Evolutionary conservation across 2,888 invertebrate species (phyloP), one percentile per base, ranked within the genome.

Genomic region (Orgyia antiqua): DNA sequence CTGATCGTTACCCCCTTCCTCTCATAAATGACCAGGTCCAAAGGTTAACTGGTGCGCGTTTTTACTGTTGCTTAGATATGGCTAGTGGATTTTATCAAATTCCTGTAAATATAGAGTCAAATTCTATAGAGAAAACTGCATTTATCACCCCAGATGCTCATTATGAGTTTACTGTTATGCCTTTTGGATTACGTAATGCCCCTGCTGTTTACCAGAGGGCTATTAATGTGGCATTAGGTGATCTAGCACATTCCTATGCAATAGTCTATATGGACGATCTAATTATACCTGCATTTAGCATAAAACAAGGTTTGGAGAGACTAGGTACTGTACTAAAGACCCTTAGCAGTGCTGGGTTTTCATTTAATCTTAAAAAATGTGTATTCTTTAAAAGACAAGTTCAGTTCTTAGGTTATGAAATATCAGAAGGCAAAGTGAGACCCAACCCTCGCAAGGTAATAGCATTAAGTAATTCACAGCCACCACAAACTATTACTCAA

Each of bases 281-380:
- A 6, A 18, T 27, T 3, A 17, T 27, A 3, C 13, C 9, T 3
- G 3, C 10, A 11, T 8, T 8, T 2, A 10, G n/a, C 10, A 6
- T 21, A 21, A 2, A 32, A 1, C 8, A 36, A 13, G 44, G 33
- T 2, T 6, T 29, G 3, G 26, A 31, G 3, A 10, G 34, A 1
- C 7, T 38, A 10, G 13, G 21, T 1, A 4, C 1, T 11, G 39
- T 47, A 5, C 10, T 49, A 2, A n/a, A 27, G 3, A 20, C 29
- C 3, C 18, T 51, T 0, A 31, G 35, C 1, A 12, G 39, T 6
- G 36, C 36, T 1, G 43, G 38, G 1, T 41, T 48, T 10, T 36
- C 45, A 7, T 26, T 51, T 0, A 51, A 51, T 10, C 4, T 39
- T 0, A 41, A 42, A 13, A 55, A 46, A 24, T 48, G 44, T 20